phyloP scores from a whole-genome alignment of 2,797 vertebrate genomes.

The Macropodus opercularis region DNA sequence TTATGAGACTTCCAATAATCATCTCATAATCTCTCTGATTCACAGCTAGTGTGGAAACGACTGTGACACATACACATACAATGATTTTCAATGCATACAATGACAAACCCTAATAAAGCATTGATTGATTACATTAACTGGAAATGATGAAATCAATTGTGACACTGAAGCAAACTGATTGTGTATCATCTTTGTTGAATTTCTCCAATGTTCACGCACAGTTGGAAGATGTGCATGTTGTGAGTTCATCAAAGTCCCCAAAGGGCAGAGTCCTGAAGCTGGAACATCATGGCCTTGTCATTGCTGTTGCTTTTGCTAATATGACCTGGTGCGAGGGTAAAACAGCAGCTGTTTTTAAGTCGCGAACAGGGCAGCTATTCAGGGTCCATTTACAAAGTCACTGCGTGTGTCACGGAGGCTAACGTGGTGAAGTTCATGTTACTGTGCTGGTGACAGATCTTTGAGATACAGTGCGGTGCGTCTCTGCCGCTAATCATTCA shows the following conservation, averaged over 20 bases:
- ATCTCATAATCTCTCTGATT: too few species aligned
- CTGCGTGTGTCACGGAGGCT: not conserved
- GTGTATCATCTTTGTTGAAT: not conserved
- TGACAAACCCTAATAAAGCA: too few species aligned
- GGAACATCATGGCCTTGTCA: slow-evolving; percentile 29
- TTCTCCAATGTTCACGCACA: slow-evolving; percentile 44
- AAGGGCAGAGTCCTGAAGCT: slow-evolving; percentile 21
- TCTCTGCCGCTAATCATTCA: slow-evolving; percentile 1
- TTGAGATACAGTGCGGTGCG: not conserved
- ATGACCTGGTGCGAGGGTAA: slow-evolving; percentile 18
- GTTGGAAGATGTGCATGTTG: slow-evolving; percentile 45
- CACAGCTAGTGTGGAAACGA: too few species aligned
- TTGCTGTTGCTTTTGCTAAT: slow-evolving; percentile 35
- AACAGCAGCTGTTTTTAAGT: slow-evolving; percentile 14
- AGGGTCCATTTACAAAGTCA: slow-evolving; percentile 16
- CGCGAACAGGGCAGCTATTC: slow-evolving; percentile 22
- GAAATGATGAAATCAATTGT: not conserved
- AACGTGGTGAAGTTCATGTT: not conserved
- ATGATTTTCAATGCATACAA: too few species aligned
- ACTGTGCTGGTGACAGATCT: not conserved
- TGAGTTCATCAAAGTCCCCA: slow-evolving; percentile 25
- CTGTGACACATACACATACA: too few species aligned
- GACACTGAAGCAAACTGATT: not conserved
- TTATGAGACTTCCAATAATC: too few species aligned
- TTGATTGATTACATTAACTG: not conserved